These are phyloP conservation scores for Ferrisia virgata DNA, from an alignment of 2,888 invertebrate genomes.

Conservation along the genomic window DNA sequence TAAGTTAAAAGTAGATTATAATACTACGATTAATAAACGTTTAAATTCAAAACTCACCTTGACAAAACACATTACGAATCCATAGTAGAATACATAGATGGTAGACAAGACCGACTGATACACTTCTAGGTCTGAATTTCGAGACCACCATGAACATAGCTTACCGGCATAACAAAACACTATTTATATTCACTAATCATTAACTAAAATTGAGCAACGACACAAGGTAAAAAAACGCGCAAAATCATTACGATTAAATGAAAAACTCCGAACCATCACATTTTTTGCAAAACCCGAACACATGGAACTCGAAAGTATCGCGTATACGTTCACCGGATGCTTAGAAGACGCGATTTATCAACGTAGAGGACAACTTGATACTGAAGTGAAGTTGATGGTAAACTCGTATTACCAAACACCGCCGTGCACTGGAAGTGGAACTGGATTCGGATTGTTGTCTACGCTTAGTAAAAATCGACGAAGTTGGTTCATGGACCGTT, in stretches of 20 bases:
- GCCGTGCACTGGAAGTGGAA: not conserved
- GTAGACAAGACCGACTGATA: not conserved
- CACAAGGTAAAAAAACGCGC: slow-evolving; percentile 3
- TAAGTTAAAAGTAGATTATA: not conserved
- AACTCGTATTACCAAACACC: not conserved
- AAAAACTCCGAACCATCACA: not conserved
- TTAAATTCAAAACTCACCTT: not conserved
- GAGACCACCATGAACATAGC: slow-evolving; percentile 43
- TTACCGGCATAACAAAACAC: slow-evolving; percentile 37
- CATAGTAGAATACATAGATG: not conserved
- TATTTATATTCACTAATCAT: not conserved
- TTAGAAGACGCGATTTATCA: not conserved
- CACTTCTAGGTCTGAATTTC: slow-evolving; percentile 2
- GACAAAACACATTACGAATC: not conserved
- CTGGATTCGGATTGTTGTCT: slow-evolving; percentile 18
- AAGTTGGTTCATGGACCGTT: slow-evolving; percentile 21
- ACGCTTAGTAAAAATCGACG: not conserved
- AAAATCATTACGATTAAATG: not conserved
- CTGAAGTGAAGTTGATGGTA: not conserved
- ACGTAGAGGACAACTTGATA: not conserved
- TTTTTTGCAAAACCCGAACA: not conserved
- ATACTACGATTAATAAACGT: too few species aligned
- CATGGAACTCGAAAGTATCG: not conserved
- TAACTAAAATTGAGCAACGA: not conserved
- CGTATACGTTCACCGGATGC: not conserved